A percentile compares a stretch with the other conserved stretches of the same genome.
phyloP scores from a whole-genome alignment of 53 echinoderm and acorn worm species.

The Astropecten irregularis region DNA sequence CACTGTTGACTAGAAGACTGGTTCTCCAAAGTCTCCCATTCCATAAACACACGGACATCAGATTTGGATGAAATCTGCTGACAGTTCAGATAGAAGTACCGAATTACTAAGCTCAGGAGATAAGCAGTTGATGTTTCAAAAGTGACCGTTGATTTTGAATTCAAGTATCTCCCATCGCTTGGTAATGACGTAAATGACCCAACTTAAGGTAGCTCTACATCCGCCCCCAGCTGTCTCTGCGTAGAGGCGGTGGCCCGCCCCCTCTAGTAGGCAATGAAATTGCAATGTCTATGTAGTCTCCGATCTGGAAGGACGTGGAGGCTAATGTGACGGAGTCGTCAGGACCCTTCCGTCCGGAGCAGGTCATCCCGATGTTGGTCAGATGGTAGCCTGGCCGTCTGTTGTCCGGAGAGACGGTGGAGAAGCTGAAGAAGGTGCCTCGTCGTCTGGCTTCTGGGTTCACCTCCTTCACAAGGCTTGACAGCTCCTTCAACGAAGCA shows the following conservation, averaged over 20 bases:
- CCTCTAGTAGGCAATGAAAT: slow-evolving; percentile 91
- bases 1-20: no score
- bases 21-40: no score
- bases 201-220: no score
- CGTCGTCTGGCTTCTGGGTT: slow-evolving; percentile 93
- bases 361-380: slow-evolving; percentile 95
- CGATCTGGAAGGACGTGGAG: slow-evolving; percentile 76
- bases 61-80: no score
- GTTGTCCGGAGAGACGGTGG: slow-evolving; percentile 77
- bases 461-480: slow-evolving; percentile 96
- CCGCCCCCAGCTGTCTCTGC: slow-evolving; percentile 65
- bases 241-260: slow-evolving; percentile 19
- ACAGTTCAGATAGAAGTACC: no score
- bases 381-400: slow-evolving; percentile 74
- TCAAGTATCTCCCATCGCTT: no score
- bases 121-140: no score
- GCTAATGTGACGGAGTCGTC: slow-evolving; percentile 83
- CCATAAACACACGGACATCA: no score
- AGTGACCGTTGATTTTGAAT: no score
- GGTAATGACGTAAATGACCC: no score
- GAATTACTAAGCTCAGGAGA: no score
- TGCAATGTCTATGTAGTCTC: slow-evolving; percentile 95
- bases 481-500: slow-evolving; percentile 90
- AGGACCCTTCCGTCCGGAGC: slow-evolving; percentile 94
- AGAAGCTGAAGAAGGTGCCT: slow-evolving; percentile 96